phyloP scores from a whole-genome alignment of 2,888 invertebrate species.

The Diaprepes abbreviatus region DNA sequence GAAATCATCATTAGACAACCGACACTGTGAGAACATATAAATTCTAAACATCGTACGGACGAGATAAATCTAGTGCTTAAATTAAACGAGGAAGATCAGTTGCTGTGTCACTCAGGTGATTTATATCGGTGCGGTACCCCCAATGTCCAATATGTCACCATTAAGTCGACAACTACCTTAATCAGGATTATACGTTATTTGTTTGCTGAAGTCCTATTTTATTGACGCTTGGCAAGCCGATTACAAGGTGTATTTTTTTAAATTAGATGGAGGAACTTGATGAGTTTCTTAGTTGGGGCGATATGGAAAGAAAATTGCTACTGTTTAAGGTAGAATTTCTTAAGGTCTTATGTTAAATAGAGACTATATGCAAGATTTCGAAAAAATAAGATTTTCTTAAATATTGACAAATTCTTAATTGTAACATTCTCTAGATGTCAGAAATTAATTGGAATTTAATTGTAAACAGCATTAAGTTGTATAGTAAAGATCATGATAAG shows the following conservation, averaged over 20 bases:
- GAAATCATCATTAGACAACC: not conserved
- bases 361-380: too few species aligned
- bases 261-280: conserved; percentile 22
- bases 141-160: conserved; percentile 59
- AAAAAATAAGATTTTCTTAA: too few species aligned
- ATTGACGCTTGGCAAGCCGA: conserved; percentile 53
- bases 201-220: conserved; percentile 61
- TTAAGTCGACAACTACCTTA: conserved; percentile 62
- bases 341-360: too few species aligned
- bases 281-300: not conserved
- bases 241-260: conserved; percentile 40
- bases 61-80: conserved; percentile 43
- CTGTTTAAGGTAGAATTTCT: too few species aligned
- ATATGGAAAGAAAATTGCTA: too few species aligned
- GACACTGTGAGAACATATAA: conserved; percentile 10
- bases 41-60: conserved; percentile 16
- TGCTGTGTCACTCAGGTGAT: conserved; percentile 52
- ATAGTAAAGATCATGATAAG: too few species aligned
- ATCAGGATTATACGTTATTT: conserved; percentile 63
- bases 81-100: conserved; percentile 46
- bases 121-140: conserved; percentile 52
- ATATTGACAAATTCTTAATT: too few species aligned
- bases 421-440: too few species aligned
- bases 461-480: too few species aligned
- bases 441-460: too few species aligned